Conservation (phyloP, 2,797 vertebrate genomes). For the Sorex maritimensis region DNA sequence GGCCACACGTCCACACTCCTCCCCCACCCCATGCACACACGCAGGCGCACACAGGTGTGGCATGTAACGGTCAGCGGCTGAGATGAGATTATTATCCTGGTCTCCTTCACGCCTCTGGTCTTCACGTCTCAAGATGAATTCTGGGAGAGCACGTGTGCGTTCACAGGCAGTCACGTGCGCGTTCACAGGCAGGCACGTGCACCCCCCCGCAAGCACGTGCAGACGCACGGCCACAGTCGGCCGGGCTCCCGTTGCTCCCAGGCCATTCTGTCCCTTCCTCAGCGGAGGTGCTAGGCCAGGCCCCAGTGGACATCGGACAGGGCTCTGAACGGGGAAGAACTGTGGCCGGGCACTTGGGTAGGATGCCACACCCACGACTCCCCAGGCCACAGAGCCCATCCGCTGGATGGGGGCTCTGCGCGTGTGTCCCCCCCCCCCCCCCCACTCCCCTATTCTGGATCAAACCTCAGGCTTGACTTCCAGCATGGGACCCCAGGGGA, state of each 20-base stretch:
- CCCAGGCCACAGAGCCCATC: neutral
- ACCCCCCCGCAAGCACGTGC: too few relatives aligned
- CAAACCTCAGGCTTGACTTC: neutral
- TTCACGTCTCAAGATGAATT: neutral
- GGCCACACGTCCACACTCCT: neutral
- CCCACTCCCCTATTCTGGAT: too few relatives aligned
- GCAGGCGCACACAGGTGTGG: too few relatives aligned
- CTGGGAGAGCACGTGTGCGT: neutral
- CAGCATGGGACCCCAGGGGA: neutral
- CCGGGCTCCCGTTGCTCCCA: neutral
- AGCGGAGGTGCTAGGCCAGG: neutral
- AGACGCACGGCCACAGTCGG: fast-evolving
- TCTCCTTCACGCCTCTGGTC: neutral
- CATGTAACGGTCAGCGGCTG: neutral
- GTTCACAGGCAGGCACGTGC: too few relatives aligned
- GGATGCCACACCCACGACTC: neutral
- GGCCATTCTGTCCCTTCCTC: neutral
- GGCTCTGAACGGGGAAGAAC: slow-evolving; percentile 7
- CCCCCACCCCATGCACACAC: too few relatives aligned
- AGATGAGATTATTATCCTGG: neutral
- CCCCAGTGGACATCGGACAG: neutral
- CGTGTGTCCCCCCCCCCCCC: too few relatives aligned
- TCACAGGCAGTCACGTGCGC: neutral
- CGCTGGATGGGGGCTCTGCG: too few relatives aligned
- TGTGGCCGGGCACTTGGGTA: neutral